These are phyloP conservation scores for Callithrix jacchus DNA, from an alignment of 2,113 vertebrate genomes.

Conservation along the genomic window DNA sequence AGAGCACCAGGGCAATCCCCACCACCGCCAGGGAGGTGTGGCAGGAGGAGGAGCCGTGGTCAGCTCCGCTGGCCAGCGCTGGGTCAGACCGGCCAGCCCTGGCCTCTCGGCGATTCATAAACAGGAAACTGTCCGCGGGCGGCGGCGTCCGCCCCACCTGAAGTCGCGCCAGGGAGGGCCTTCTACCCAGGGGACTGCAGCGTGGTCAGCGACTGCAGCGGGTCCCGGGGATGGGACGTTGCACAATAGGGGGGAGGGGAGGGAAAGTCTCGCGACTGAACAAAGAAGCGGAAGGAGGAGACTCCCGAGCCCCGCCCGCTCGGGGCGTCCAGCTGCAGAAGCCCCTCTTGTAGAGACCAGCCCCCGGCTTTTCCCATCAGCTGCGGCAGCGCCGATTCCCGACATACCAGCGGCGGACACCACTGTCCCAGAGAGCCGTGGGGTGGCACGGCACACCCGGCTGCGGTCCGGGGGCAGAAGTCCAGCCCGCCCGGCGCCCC, in stretches of 20 bases:
- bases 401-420: neutral
- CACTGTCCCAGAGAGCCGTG: fast-evolving
- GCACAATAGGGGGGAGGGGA: neutral
- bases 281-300: constrained; percentile 70
- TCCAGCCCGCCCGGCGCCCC: neutral
- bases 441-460: neutral
- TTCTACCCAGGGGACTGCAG: fast-evolving
- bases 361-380: neutral
- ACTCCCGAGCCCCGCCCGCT: constrained; percentile 51
- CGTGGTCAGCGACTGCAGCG: neutral
- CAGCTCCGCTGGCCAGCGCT: neutral
- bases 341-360: neutral
- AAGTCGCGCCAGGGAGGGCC: neutral
- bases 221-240: neutral
- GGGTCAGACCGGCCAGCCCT: neutral
- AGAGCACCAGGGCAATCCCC: neutral
- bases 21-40: constrained; percentile 45
- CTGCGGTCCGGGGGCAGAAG: too few species aligned
- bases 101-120: neutral
- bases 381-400: neutral
- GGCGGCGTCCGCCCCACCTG: neutral
- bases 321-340: neutral
- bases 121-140: neutral
- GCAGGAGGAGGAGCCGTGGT: neutral
- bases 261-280: constrained; percentile 55